Evolutionary conservation across 2,113 vertebrate genomes (phyloP).

Genomic region (Panurus biarmicus): DNA sequence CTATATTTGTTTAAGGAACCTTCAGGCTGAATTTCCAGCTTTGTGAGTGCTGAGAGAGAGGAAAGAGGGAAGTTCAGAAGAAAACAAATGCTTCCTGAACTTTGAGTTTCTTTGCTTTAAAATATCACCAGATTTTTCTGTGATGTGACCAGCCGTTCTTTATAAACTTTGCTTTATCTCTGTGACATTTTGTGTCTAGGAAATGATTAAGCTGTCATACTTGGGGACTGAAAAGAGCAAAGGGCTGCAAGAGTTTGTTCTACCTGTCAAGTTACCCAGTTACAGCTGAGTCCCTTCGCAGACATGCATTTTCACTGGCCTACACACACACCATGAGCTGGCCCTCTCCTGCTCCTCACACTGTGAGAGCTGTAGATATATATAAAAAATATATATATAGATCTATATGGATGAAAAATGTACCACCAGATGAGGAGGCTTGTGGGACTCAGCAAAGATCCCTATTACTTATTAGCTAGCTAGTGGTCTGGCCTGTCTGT

Average conservation of each 20-base stretch:
- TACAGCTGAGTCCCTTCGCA: not conserved
- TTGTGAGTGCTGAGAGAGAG: not conserved
- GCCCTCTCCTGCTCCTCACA: not conserved
- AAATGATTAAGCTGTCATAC: conserved; percentile 55
- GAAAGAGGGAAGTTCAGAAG: conserved; percentile 18
- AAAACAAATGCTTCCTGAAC: conserved; percentile 52
- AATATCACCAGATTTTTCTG: conserved; percentile 40
- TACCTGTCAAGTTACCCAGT: conserved; percentile 15
- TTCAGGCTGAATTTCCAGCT: not conserved
- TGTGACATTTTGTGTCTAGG: not conserved
- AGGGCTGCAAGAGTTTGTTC: conserved; percentile 36
- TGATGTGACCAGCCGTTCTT: conserved; percentile 23
- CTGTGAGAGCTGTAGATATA: not conserved
- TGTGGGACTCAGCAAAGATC: conserved; percentile 72
- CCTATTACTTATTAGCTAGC: conserved; percentile 90
- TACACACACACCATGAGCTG: fast-evolving
- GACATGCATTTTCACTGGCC: not conserved
- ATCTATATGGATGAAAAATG: not conserved
- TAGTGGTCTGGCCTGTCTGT: conserved; percentile 64
- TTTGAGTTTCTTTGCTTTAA: conserved; percentile 56
- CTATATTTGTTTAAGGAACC: conserved; percentile 34
- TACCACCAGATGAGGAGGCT: conserved; percentile 53
- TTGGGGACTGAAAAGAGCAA: conserved; percentile 32
- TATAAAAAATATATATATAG: not conserved
- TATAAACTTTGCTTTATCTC: conserved; percentile 50